Evolutionary conservation across 2,797 vertebrate species (phyloP).

Genomic region (Tolypeutes matacus): DNA sequence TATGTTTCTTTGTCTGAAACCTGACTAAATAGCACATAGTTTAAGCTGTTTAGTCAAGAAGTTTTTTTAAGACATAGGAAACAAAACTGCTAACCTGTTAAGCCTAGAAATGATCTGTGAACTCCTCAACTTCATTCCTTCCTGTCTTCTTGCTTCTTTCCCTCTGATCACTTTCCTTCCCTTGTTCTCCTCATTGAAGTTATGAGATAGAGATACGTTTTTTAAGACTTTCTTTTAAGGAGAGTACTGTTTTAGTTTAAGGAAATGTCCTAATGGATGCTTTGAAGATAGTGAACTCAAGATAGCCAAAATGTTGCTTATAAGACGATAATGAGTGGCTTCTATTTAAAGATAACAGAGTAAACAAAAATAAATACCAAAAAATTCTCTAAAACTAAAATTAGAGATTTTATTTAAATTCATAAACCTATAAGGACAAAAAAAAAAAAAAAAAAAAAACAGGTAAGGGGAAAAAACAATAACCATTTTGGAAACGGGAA

Average conservation of each 20-base stretch:
- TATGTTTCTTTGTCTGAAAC: slow-evolving; percentile 26
- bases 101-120: not conserved
- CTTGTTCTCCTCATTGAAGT: not conserved
- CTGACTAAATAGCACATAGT: not conserved
- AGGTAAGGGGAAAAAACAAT: not conserved
- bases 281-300: not conserved
- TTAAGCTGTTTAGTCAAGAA: slow-evolving; percentile 19
- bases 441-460: not conserved
- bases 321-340: not conserved
- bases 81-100: not conserved
- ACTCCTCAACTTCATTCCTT: not conserved
- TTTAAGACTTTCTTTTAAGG: not conserved
- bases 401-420: not conserved
- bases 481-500: not conserved
- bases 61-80: not conserved
- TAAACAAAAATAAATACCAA: not conserved
- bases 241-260: not conserved
- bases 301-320: not conserved
- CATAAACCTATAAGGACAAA: not conserved
- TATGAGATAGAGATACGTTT: not conserved
- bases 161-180: not conserved
- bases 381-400: slow-evolving; percentile 4
- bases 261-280: not conserved
- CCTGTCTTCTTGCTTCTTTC: not conserved
- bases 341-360: not conserved